Base-by-base conservation (phyloP, 2,113 vertebrate genomes). In the Cinclus mexicanus region DNA sequence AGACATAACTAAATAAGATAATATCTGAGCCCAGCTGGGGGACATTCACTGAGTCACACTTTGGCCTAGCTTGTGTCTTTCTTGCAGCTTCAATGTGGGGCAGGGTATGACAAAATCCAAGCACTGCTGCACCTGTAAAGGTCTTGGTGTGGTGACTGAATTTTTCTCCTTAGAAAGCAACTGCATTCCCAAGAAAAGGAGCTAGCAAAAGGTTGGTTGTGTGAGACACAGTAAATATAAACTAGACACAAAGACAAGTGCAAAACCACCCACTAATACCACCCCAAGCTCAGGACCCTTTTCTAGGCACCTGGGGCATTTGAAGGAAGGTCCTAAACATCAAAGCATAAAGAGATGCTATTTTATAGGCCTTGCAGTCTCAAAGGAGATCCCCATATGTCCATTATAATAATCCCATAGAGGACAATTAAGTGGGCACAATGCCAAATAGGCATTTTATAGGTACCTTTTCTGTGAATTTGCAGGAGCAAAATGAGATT, bases 401-500 rank as follows among this genome's bases (percentile, higher is more conserved):
- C 72, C 53, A 79, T 95, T 84, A 87, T 31, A 82, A 87, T 87
- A 90, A 93, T 79, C 56, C 60, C 72, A 75, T 74, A 89, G 85
- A 78, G 81, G 64, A 71, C 92, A 90, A 95, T 93, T 92, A 93
- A 87, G 56, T 92, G 88, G 94, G 83, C 86, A 87, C 52, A 61
- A 69, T 65, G 80, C 76, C 83, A 93, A 44, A 83, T 44, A 69
- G 52, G 53, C 57, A 60, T 87, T 92, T 95, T 84, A 84, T 57
- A 90, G 64, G 29, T 49, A 72, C 37, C 11, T 90, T 87, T 84
- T 55, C n/a, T 76, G 42, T 72, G 72, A 86, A 29, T 33, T 69
- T 81, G 53, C 53, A 69, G 86, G 53, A 94, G 64, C 53, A 79
- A 89, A 75, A 75, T 5, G 47, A 96, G 88, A 95, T 95, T 87